Conservation (phyloP, 2,888 invertebrate genomes). For the Tetragonisca angustula region DNA sequence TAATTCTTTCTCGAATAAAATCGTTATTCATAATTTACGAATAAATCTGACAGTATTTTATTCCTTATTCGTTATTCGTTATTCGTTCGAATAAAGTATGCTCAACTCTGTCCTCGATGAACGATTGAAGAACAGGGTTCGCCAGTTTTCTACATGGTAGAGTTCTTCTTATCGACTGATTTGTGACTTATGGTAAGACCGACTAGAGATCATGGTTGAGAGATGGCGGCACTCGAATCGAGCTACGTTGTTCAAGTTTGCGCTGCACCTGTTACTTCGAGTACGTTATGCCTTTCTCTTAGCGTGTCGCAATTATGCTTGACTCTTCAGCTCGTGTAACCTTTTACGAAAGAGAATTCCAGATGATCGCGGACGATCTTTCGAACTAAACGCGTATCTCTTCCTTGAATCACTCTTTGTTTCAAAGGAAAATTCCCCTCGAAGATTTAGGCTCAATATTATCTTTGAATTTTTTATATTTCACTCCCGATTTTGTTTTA, state of each 20-base stretch:
- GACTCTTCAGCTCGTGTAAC: conserved; percentile 35
- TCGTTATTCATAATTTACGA: too few species aligned
- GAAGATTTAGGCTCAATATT: not conserved
- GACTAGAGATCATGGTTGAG: conserved; percentile 40
- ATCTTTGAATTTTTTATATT: not conserved
- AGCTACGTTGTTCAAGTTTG: conserved; percentile 32
- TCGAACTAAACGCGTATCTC: not conserved
- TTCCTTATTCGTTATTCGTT: too few species aligned
- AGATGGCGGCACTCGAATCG: conserved; percentile 72
- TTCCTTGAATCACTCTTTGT: too few species aligned
- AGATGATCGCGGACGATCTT: not conserved
- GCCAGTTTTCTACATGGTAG: conserved; percentile 13
- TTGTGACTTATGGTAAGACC: conserved; percentile 9
- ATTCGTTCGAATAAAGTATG: too few species aligned
- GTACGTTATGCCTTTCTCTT: conserved; percentile 37
- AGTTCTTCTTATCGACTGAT: conserved; percentile 63
- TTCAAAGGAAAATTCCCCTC: too few species aligned
- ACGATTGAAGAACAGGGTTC: not conserved
- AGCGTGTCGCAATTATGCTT: conserved; percentile 59
- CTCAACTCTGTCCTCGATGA: too few species aligned
- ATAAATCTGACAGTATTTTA: too few species aligned
- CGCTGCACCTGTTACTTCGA: conserved; percentile 45
- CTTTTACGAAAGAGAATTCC: conserved; percentile 55
- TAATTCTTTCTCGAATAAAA: too few species aligned
- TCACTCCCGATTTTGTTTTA: not conserved